A percentile compares a stretch with the other conserved stretches of the same genome.
Conservation (phyloP, 1,140 invertebrate species). For the Agrilus planipennis region DNA sequence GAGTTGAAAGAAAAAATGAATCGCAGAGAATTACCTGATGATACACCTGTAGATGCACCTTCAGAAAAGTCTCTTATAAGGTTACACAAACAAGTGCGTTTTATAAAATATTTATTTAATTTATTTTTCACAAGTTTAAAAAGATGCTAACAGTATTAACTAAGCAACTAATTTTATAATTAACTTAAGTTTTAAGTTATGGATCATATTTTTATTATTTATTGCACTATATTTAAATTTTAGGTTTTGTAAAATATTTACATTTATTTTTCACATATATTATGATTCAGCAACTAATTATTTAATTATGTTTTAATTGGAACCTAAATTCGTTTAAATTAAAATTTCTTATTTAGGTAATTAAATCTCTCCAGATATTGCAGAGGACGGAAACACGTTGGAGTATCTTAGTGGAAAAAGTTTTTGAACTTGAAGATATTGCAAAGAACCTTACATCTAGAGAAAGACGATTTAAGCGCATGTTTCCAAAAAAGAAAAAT, state of each 20-base stretch:
- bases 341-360: conserved; percentile 53
- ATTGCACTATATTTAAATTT: no score
- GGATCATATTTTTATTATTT: no score
- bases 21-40: conserved; percentile 47
- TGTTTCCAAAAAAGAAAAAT: conserved; percentile 51
- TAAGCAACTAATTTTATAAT: no score
- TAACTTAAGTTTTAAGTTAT: no score
- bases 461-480: conserved; percentile 63
- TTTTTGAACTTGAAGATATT: conserved; percentile 79
- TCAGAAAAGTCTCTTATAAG: conserved; percentile 71
- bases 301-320: no score
- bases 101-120: no score
- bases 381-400: conserved; percentile 89
- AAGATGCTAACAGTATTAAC: no score
- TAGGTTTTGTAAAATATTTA: no score
- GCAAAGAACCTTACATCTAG: conserved; percentile 64
- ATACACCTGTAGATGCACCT: conserved; percentile 55
- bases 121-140: no score
- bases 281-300: no score
- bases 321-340: no score
- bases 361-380: conserved; percentile 76
- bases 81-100: conserved; percentile 64
- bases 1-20: conserved; percentile 62
- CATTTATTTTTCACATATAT: no score
- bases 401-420: conserved; percentile 69